phyloP scores from a whole-genome alignment of 2,888 invertebrate genomes.

The Aporophyla nigra region DNA sequence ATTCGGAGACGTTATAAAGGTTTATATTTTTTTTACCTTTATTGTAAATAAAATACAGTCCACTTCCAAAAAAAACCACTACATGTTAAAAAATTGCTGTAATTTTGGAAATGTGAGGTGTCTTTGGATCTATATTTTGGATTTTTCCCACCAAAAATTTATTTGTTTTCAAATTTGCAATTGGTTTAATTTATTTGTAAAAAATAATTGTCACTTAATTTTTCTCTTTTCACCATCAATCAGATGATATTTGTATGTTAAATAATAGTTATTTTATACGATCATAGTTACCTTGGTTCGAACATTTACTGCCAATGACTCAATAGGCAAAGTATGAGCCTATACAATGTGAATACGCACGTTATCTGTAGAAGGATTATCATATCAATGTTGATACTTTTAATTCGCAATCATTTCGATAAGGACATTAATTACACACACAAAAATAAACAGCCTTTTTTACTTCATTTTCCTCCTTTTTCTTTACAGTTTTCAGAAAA shows the following conservation, averaged over 20 bases:
- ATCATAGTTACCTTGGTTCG: slow-evolving; percentile 36
- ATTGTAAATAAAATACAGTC: no score
- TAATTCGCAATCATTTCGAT: slow-evolving; percentile 29
- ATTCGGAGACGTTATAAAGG: no score
- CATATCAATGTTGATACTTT: slow-evolving; percentile 18
- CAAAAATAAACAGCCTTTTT: not conserved
- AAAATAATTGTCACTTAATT: no score
- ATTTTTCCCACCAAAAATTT: no score
- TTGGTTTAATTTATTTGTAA: no score
- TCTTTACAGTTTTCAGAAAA: not conserved
- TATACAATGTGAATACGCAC: slow-evolving; percentile 17
- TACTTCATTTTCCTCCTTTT: slow-evolving; percentile 23
- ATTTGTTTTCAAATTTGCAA: no score
- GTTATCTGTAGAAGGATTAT: slow-evolving; percentile 29
- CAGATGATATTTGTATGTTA: slow-evolving; percentile 2
- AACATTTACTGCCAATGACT: slow-evolving; percentile 27
- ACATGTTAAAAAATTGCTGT: no score
- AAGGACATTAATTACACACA: not conserved
- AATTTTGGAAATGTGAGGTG: no score
- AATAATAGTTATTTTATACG: slow-evolving; percentile 6
- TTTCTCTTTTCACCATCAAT: no score
- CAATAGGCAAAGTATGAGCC: not conserved
- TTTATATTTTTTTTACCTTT: no score
- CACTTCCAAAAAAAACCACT: no score
- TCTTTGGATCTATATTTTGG: no score